Evolutionary conservation across 1,140 invertebrate species (phyloP).

Genomic region (Nymphalis io): DNA sequence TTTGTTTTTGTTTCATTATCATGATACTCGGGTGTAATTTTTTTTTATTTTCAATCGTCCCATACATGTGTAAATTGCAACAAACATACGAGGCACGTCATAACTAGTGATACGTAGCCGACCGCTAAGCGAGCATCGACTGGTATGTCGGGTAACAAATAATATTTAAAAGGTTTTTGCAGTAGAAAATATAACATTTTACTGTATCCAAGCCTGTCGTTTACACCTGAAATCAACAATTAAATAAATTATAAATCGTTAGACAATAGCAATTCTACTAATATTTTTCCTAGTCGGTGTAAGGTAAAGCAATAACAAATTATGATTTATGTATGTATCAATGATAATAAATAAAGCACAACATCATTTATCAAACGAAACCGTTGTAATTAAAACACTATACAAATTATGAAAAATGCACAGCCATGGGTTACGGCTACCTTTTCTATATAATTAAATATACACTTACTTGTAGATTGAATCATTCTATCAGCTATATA

Average conservation of each 20-base stretch:
- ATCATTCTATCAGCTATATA: neutral
- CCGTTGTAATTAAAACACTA: too few species aligned
- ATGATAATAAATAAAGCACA: too few species aligned
- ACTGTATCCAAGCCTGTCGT: neutral
- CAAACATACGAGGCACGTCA: neutral
- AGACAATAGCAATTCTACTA: neutral
- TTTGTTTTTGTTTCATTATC: too few species aligned
- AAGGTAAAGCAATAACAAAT: too few species aligned
- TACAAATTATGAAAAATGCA: too few species aligned
- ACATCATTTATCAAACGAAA: too few species aligned
- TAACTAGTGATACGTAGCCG: neutral
- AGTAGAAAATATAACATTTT: neutral
- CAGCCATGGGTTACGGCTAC: too few species aligned
- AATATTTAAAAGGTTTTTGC: neutral
- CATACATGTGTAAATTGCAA: slow-evolving; percentile 5
- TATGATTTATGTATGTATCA: too few species aligned
- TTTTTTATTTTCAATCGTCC: too few species aligned
- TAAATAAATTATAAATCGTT: neutral
- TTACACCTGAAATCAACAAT: neutral
- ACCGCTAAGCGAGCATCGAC: neutral
- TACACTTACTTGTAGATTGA: neutral
- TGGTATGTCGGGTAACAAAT: neutral
- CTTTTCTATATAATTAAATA: neutral
- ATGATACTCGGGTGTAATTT: too few species aligned
- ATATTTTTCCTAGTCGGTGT: too few species aligned